A percentile compares a stretch with the other conserved stretches of the same genome.
phyloP scores from a whole-genome alignment of 2,888 invertebrate species.

The Chrysodeixis includens region DNA sequence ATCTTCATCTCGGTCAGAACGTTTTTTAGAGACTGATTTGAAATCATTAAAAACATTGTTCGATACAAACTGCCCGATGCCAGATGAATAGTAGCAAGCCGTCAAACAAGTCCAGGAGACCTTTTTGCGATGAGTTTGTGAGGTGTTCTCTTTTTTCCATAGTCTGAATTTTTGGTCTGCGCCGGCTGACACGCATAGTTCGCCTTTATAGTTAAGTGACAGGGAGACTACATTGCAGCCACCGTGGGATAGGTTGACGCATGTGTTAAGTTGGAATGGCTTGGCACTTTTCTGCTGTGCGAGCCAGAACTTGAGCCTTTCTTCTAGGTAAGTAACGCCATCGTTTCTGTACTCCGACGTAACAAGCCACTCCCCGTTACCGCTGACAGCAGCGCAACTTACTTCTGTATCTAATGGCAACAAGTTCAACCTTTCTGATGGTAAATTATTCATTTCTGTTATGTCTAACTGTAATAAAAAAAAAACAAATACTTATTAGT shows the following conservation, averaged over 20 bases:
- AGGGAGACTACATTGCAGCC: conserved; percentile 80
- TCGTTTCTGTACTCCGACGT: conserved; percentile 85
- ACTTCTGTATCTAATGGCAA: conserved; percentile 84
- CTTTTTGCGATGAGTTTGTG: conserved; percentile 61
- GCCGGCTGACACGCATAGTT: conserved; percentile 84
- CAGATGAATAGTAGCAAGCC: conserved; percentile 84
- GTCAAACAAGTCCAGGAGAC: conserved; percentile 78
- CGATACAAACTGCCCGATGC: conserved; percentile 74
- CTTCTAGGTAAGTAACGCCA: conserved; percentile 80
- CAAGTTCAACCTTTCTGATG: conserved; percentile 79
- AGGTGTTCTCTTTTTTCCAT: conserved; percentile 74
- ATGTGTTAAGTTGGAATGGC: conserved; percentile 80
- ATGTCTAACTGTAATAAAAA: conserved; percentile 83
- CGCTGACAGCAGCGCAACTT: conserved; percentile 80
- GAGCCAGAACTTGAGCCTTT: conserved; percentile 83
- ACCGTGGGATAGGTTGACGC: conserved; percentile 83
- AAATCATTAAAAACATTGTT: conserved; percentile 76
- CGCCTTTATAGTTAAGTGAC: conserved; percentile 75
- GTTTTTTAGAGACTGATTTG: conserved; percentile 67
- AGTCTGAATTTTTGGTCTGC: conserved; percentile 82
- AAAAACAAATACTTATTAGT: neutral
- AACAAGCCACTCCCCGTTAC: conserved; percentile 79
- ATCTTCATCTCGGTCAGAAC: conserved; percentile 55
- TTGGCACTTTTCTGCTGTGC: conserved; percentile 61
- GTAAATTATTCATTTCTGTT: conserved; percentile 80